Evolutionary conservation across 2,113 vertebrate species (phyloP).

Genomic region (Anarhynchus alexandrinus): DNA sequence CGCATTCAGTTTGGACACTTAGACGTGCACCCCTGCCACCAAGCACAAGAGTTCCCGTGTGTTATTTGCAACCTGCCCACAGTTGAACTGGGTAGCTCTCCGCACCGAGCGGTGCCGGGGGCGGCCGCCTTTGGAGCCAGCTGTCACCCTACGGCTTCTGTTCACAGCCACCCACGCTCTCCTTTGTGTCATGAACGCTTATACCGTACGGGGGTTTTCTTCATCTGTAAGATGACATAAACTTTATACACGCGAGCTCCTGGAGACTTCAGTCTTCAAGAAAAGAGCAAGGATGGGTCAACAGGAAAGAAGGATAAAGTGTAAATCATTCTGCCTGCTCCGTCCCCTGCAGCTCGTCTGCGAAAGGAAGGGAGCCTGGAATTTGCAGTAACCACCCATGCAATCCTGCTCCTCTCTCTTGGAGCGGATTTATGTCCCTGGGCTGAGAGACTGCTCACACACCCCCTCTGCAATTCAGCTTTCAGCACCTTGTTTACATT

Average conservation of each 20-base stretch:
- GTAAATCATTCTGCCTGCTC: not conserved
- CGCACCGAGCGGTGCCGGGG: not conserved
- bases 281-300: not conserved
- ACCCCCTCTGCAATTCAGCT: not conserved
- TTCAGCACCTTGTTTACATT: not conserved
- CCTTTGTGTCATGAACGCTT: not conserved
- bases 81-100: not conserved
- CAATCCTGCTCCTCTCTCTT: not conserved
- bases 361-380: fast-evolving
- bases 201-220: fast-evolving
- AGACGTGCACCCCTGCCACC: not conserved
- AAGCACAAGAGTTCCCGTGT: not conserved
- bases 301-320: not conserved
- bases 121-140: not conserved
- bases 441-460: not conserved
- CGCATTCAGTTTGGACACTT: not conserved
- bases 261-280: not conserved
- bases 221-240: not conserved
- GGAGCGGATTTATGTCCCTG: not conserved
- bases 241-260: not conserved
- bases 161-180: not conserved
- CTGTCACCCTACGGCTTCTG: not conserved
- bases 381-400: not conserved
- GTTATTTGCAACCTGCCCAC: not conserved
- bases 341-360: not conserved